Evolutionary conservation across 2,113 vertebrate species (phyloP), one percentile per base, ranked within the genome.

Genomic region (Suncus etruscus): DNA sequence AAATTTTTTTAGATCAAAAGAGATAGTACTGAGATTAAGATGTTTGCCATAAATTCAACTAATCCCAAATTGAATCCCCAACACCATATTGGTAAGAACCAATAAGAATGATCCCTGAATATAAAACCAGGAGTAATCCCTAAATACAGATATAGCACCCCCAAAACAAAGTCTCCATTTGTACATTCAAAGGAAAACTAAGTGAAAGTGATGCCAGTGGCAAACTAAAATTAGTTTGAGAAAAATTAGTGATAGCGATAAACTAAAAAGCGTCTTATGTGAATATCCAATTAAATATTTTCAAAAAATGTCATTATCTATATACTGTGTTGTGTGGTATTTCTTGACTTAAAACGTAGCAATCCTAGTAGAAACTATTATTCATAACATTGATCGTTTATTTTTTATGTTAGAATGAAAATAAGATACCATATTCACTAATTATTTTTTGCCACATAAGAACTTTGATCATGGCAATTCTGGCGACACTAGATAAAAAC

Each of bases 151-250:
- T 18, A 58, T 14, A 18, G 15, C 10, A 18, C 54, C 12, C 54
- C 15, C 11, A 18, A 58, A 58, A 65, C 8, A 27, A n/a, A 70
- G 20, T 58, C 87, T 27, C 5, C 25, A 83, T 29, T 74, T 79
- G 12, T 6, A 75, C 76, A 83, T 76, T 87, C 39, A 74, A 22
- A 69, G 66, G 22, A 70, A 87, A 80, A 39, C 31, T n/a, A 85
- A 65, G 25, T 80, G 58, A 82, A 90, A 85, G 1, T 73, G 25
- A 83, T 83, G 18, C 27, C 31, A 82, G 15, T 87, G 11, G 86
- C 9, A 77, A 89, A 50, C 10, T 22, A n/a, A 66, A 82, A 66
- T 27, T 66, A 29, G 25, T 27, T 29, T 66, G 65, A 66, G 25
- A 25, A 66, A 61, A 18, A 3, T 22, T 20, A 4, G 18, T 22